A percentile compares a stretch with the other conserved stretches of the same genome.
These are phyloP conservation scores for Atherix ibis DNA, from an alignment of 2,888 invertebrate genomes.

Conservation along the genomic window DNA sequence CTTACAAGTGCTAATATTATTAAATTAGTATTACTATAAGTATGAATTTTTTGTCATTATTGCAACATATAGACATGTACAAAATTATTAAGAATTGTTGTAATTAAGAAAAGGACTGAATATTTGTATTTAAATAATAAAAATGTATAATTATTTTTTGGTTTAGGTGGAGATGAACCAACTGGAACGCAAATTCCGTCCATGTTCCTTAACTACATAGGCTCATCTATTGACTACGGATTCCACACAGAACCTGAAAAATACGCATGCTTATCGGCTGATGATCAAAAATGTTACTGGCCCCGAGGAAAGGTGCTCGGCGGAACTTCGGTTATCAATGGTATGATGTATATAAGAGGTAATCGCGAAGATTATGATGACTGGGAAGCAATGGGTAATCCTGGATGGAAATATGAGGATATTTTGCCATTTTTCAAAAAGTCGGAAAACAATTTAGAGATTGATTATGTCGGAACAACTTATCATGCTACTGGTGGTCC, in stretches of 20 bases:
- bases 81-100: too few relatives aligned
- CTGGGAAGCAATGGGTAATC: constrained; percentile 74
- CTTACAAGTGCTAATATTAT: too few relatives aligned
- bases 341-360: constrained; percentile 92
- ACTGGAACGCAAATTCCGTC: constrained; percentile 80
- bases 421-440: constrained; percentile 80
- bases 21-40: too few relatives aligned
- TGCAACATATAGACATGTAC: too few relatives aligned
- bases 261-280: constrained; percentile 58
- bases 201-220: constrained; percentile 75
- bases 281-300: constrained; percentile 61
- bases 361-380: constrained; percentile 72
- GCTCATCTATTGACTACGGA: constrained; percentile 76
- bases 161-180: constrained; percentile 62
- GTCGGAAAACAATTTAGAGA: constrained; percentile 63
- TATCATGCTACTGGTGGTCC: constrained; percentile 66
- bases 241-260: constrained; percentile 72
- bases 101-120: too few relatives aligned
- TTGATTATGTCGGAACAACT: constrained; percentile 55
- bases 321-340: constrained; percentile 86
- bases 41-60: too few relatives aligned
- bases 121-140: neutral
- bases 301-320: constrained; percentile 78
- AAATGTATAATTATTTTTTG: constrained; percentile 5
- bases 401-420: constrained; percentile 79